Evolutionary conservation across 2,888 invertebrate genomes (phyloP), one percentile per base, ranked within the genome.

Genomic region (Plagiodera versicolora): DNA sequence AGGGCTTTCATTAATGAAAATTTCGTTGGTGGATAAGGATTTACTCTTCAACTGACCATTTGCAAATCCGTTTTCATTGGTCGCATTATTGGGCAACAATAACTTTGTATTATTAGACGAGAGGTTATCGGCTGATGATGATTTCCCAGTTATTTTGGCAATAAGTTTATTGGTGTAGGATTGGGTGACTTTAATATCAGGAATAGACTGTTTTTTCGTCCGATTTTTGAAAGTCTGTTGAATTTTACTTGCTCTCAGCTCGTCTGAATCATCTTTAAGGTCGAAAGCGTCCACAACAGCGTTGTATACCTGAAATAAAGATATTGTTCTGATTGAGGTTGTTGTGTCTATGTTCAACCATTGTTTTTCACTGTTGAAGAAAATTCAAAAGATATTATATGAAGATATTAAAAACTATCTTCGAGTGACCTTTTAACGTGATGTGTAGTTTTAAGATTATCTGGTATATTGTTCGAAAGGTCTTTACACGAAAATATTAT

Each of bases 61-160:
- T 24, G 44, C 24, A 14, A 53, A 53, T 5, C 44, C 53, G 24
- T 53, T 53, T 4, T 60, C 49, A 61, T 61, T 44, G 47, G 65
- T 51, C 60, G 61, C 46, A 54, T 56, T 54, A 51, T 65, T 32
- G 5, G 67, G 67, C 2, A 62, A 55, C 30, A 68, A 55, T 58
- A 67, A 65, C 65, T 69, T 67, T 46, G 68, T 58, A 45, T 68
- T 57, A 56, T 72, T 72, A 14, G 75, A 70, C 39, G 76, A 71
- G 44, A 84, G 77, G 74, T 83, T 83, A 64, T 84, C 83, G 65
- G 81, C 80, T 4, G 83, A 83, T 30, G 79, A 78, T n/a, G 83
- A 77, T 72, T 82, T 83, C 16, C 80, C 80, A 56, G 82, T 76
- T 51, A 83, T 74, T 71, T 81, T 81, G 55, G 81, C 79, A 32